Percentiles rank a stretch among this genome's conserved stretches.
These are phyloP conservation scores for Hypselothyrea guttata DNA, from an alignment of 2,888 invertebrate genomes.

Conservation along the genomic window DNA sequence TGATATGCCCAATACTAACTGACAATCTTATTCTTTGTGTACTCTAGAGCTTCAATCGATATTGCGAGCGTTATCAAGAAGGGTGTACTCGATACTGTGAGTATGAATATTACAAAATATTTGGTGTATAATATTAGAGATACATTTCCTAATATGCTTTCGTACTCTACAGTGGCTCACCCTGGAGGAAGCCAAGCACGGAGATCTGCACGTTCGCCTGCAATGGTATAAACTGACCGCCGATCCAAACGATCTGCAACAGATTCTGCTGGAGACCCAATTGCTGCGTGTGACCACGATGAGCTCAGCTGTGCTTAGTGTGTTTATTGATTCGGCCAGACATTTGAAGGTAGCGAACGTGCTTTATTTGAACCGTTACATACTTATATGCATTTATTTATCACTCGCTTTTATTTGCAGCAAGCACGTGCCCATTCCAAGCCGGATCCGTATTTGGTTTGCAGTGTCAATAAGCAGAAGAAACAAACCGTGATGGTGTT, in stretches of 20 bases:
- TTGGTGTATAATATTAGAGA: too few species aligned
- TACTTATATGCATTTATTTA: neutral
- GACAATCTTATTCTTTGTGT: too few species aligned
- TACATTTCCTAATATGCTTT: neutral
- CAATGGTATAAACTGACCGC: slow-evolving; percentile 93
- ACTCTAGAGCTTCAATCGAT: slow-evolving; percentile 87
- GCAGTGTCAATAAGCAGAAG: slow-evolving; percentile 90
- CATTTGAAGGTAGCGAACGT: slow-evolving; percentile 88
- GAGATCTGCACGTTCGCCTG: slow-evolving; percentile 94
- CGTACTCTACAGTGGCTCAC: slow-evolving; percentile 97
- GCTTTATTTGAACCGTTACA: neutral
- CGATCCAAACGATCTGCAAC: slow-evolving; percentile 87
- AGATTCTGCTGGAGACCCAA: slow-evolving; percentile 89
- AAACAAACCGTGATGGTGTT: slow-evolving; percentile 89
- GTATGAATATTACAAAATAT: slow-evolving; percentile 60
- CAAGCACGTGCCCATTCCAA: slow-evolving; percentile 87
- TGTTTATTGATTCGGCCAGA: slow-evolving; percentile 96
- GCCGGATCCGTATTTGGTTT: slow-evolving; percentile 92
- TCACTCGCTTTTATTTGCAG: slow-evolving; percentile 78
- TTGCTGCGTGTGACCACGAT: slow-evolving; percentile 88
- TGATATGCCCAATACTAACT: too few species aligned
- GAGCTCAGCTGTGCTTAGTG: slow-evolving; percentile 90
- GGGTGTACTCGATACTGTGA: slow-evolving; percentile 88
- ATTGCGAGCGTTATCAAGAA: slow-evolving; percentile 87
- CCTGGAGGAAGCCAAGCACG: slow-evolving; percentile 96